Evolutionary conservation across 2,888 invertebrate genomes (phyloP).

Genomic region (Agrilus cyanescens): DNA sequence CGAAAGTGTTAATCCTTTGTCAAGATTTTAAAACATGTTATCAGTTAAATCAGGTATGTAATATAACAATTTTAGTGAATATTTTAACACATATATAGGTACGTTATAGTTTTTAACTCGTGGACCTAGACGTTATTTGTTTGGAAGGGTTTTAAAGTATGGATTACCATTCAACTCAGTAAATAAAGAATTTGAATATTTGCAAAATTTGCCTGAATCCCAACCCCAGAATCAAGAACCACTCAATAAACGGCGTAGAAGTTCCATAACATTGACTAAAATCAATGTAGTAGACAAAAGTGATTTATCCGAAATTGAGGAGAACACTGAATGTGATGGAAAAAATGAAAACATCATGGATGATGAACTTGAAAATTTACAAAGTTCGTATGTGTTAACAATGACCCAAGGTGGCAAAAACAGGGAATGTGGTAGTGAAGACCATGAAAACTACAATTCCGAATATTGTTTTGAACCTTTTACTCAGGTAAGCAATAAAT

Average conservation of each 20-base stretch:
- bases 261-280: slow-evolving; percentile 21
- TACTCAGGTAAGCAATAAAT: slow-evolving; percentile 42
- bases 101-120: slow-evolving; percentile 42
- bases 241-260: slow-evolving; percentile 19
- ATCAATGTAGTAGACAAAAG: slow-evolving; percentile 9
- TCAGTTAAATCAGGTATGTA: slow-evolving; percentile 53
- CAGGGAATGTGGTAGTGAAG: slow-evolving; percentile 16
- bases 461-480: slow-evolving; percentile 46
- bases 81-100: neutral
- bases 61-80: neutral
- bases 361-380: slow-evolving; percentile 39
- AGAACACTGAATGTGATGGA: slow-evolving; percentile 13
- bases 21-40: slow-evolving; percentile 72
- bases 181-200: slow-evolving; percentile 37
- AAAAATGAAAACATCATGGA: slow-evolving; percentile 19
- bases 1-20: slow-evolving; percentile 72
- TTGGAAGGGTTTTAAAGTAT: slow-evolving; percentile 48
- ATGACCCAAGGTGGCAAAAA: slow-evolving; percentile 43
- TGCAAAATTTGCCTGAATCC: slow-evolving; percentile 23
- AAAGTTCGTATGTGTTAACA: slow-evolving; percentile 57
- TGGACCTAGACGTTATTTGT: slow-evolving; percentile 52
- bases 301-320: slow-evolving; percentile 13
- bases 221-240: slow-evolving; percentile 12
- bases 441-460: slow-evolving; percentile 19
- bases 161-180: slow-evolving; percentile 46